Base-by-base conservation (phyloP, 2,888 invertebrate species). In the Poecilus cupreus region DNA sequence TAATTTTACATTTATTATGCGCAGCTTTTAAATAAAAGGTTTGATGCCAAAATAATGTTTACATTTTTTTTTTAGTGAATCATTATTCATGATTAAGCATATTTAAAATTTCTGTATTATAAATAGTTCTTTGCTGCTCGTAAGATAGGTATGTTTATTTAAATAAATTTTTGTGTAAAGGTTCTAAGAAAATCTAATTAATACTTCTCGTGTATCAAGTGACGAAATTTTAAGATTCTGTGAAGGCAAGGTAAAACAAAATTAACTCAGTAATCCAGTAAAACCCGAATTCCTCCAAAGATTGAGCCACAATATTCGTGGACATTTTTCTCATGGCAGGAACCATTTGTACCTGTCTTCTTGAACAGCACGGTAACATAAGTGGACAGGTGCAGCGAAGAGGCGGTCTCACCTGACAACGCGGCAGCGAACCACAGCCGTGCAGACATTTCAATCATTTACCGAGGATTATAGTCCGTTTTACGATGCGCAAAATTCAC, bases 401-500 rank as follows among this genome's bases (percentile, higher is more conserved):
- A 51, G 51, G 51, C 51, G 51, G 51, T 51, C 51, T 18, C 18
- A 51, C 51, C 51, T 51, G 51, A 51, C 51, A 51, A n/a, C 18
- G 51, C 3, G 51, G 8, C 51, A 18, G 51, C 51, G 18, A 51
- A 51, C 51, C 51, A 51, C 51, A 18, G 5, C 16, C 51, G 10
- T 1, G 16, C 16, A 18, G 8, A 51, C 51, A 51, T 51, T 51
- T 51, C 51, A 18, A 51, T 51, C 43, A 13, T 43, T 13, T 43
- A n/a, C 13, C n/a, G 43, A 43, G 43, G 43, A 32, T 32, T n/a
- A n/a, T n/a, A n/a, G 3, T 8, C 32, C 32, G 32, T 5, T 32
- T 32, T 8, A 8, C 32, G 32, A 32, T 5, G 3, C 32, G 32
- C 32, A 32, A 4, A 5, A 8, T 32, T 32, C 8, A 32, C 4